Evolutionary conservation across 2,113 vertebrate genomes (phyloP).

Genomic region (Columbina picui): DNA sequence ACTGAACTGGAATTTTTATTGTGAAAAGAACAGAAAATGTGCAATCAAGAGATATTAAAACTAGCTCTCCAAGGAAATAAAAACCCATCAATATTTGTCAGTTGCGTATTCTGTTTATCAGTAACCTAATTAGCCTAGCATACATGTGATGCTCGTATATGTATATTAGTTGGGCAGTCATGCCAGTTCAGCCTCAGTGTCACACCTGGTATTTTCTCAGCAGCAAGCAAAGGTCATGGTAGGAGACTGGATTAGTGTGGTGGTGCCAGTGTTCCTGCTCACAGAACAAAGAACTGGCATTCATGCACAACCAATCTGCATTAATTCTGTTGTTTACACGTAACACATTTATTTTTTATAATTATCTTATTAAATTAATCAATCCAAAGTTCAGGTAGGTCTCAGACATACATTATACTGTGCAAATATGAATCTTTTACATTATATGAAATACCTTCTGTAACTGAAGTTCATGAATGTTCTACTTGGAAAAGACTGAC

Average conservation of each 20-base stretch:
- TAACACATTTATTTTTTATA: background rate
- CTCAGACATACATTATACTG: background rate
- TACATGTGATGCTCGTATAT: background rate
- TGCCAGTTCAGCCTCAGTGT: background rate
- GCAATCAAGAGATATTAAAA: background rate
- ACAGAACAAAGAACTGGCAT: background rate
- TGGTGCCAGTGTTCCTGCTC: background rate
- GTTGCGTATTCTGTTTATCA: background rate
- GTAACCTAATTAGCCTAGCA: background rate
- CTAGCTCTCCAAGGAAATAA: background rate
- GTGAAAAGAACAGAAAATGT: background rate
- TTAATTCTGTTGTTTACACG: background rate
- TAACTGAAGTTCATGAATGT: background rate
- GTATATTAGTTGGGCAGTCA: background rate
- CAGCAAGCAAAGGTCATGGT: background rate
- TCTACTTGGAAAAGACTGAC: background rate
- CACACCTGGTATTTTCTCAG: background rate
- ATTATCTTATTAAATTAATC: background rate
- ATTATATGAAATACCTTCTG: background rate
- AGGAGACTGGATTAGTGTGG: background rate
- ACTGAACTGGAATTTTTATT: background rate
- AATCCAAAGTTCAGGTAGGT: background rate
- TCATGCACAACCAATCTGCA: background rate
- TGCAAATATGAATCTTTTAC: background rate
- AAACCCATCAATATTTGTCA: background rate